Conservation (phyloP, 2,888 invertebrate species). For the Junonia oenone region DNA sequence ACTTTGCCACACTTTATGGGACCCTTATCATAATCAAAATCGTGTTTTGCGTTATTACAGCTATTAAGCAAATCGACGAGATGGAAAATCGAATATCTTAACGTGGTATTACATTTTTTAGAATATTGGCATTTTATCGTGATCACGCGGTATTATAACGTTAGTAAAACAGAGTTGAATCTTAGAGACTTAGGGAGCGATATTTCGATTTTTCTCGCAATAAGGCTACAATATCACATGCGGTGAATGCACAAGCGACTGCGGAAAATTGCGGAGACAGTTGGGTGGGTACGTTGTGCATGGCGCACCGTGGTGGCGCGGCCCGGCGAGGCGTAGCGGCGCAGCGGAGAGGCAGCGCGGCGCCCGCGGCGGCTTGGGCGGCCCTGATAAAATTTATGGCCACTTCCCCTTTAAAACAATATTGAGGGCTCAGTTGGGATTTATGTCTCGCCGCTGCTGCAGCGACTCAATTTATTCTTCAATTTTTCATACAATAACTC, state of each 20-base stretch:
- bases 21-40: slow-evolving; percentile 59
- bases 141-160: not conserved
- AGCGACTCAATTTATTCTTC: slow-evolving; percentile 81
- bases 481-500: slow-evolving; percentile 81
- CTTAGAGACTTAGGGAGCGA: not conserved
- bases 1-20: slow-evolving; percentile 34
- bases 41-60: slow-evolving; percentile 56
- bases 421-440: slow-evolving; percentile 81
- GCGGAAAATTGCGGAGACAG: slow-evolving; percentile 70
- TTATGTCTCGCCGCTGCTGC: slow-evolving; percentile 79
- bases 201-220: slow-evolving; percentile 49
- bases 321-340: slow-evolving; percentile 36
- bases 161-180: not conserved
- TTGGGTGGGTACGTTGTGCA: slow-evolving; percentile 30
- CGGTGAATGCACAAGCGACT: slow-evolving; percentile 59
- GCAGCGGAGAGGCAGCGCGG: slow-evolving; percentile 33
- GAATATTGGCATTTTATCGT: slow-evolving; percentile 10
- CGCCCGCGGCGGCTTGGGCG: slow-evolving; percentile 59
- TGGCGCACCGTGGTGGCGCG: slow-evolving; percentile 27
- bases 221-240: slow-evolving; percentile 59
- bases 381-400: slow-evolving; percentile 80
- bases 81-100: slow-evolving; percentile 53
- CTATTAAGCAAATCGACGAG: slow-evolving; percentile 54
- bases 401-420: slow-evolving; percentile 81
- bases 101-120: slow-evolving; percentile 30